Evolutionary conservation across 2,888 invertebrate species (phyloP).

Genomic region (Digitonthophagus gazella): DNA sequence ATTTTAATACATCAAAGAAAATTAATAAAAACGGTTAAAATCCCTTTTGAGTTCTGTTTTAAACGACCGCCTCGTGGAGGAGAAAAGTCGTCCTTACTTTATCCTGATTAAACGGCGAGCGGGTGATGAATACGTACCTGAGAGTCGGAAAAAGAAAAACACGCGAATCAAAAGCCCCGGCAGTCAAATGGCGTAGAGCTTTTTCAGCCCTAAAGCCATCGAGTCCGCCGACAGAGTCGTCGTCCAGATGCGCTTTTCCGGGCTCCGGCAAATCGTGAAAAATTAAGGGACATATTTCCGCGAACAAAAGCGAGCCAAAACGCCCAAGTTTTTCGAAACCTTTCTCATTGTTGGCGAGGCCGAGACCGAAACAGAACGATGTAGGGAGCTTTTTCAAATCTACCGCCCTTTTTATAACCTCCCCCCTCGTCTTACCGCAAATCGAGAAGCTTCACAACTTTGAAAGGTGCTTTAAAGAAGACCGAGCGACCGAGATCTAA

Average conservation of each 20-base stretch:
- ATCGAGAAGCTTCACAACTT: not conserved
- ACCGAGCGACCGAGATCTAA: not conserved
- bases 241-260: not conserved
- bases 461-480: not conserved
- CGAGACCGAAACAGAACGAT: not conserved
- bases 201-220: not conserved
- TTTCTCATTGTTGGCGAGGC: not conserved
- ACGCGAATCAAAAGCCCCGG: not conserved
- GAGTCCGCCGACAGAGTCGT: not conserved
- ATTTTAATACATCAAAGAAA: not conserved
- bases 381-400: not conserved
- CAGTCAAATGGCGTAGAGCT: not conserved
- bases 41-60: not conserved
- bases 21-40: not conserved
- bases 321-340: not conserved
- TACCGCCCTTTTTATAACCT: not conserved
- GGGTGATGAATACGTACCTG: not conserved
- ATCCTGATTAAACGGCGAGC: not conserved
- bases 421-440: not conserved
- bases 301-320: not conserved
- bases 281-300: not conserved
- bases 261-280: not conserved
- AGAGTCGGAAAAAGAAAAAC: not conserved
- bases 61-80: not conserved
- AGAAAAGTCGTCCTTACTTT: not conserved